phyloP scores from a whole-genome alignment of 1,140 invertebrate genomes.

The Papilio xuthus region DNA sequence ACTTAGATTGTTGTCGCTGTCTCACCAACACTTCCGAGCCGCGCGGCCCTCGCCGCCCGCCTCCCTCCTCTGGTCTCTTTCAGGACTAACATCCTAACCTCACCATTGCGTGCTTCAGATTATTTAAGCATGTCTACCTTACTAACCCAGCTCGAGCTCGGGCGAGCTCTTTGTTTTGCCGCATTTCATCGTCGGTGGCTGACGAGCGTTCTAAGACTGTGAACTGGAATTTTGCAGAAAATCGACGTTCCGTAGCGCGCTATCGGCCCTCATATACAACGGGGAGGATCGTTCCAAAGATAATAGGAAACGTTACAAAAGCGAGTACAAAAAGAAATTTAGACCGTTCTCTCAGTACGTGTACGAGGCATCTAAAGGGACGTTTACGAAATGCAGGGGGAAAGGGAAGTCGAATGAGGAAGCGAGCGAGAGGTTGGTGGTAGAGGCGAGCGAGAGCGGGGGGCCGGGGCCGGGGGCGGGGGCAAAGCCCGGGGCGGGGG shows the following conservation, averaged over 20 bases:
- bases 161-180: conserved; percentile 77
- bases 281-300: conserved; percentile 81
- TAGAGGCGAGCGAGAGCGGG: conserved; percentile 55
- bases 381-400: conserved; percentile 84
- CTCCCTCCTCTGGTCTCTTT: conserved; percentile 71
- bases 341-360: conserved; percentile 91
- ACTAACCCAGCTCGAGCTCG: conserved; percentile 71
- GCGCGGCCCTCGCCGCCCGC: conserved; percentile 58
- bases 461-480: conserved; percentile 43
- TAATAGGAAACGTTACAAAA: conserved; percentile 84
- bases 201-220: conserved; percentile 73
- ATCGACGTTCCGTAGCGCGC: conserved; percentile 82
- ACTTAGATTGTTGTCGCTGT: conserved; percentile 81
- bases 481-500: conserved; percentile 83
- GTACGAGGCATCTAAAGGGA: conserved; percentile 87
- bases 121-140: conserved; percentile 77
- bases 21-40: conserved; percentile 75
- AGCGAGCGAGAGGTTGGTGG: conserved; percentile 74
- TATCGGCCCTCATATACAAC: conserved; percentile 81
- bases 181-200: conserved; percentile 69
- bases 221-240: conserved; percentile 82
- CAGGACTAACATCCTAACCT: conserved; percentile 75
- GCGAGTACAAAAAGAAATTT: conserved; percentile 91
- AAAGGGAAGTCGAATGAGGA: conserved; percentile 81
- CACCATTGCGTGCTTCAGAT: conserved; percentile 79